A percentile compares a stretch with the other conserved stretches of the same genome.
Evolutionary conservation across 64 coral and sea anemone genomes (phyloP).

Genomic region (Montipora capricornis): DNA sequence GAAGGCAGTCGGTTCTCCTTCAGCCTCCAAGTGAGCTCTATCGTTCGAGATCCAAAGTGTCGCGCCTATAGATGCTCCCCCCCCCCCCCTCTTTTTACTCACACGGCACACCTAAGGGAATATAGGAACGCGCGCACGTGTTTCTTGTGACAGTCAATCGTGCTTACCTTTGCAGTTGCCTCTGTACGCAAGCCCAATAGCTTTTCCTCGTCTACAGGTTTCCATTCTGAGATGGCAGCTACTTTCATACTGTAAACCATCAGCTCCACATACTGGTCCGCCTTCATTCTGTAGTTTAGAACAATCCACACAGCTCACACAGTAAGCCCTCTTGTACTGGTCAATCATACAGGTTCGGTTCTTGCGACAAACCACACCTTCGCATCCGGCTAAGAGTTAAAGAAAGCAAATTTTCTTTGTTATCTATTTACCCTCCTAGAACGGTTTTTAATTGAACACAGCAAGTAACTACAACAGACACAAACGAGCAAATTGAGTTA

Average conservation of each 20-base stretch:
- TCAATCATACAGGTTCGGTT: slow-evolving; percentile 70
- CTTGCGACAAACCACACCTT: slow-evolving; percentile 37
- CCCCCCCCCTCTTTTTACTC: no score
- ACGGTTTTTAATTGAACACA: no score
- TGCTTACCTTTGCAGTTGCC: slow-evolving; percentile 73
- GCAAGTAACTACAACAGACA: no score
- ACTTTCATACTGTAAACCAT: slow-evolving; percentile 66
- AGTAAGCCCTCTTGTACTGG: slow-evolving; percentile 41
- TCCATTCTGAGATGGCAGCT: slow-evolving; percentile 61
- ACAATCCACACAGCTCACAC: slow-evolving; percentile 33
- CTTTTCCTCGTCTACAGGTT: slow-evolving; percentile 72
- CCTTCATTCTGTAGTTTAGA: background rate
- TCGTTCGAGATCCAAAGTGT: no score
- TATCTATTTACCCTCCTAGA: background rate
- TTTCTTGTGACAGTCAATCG: background rate
- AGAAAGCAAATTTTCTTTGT: background rate
- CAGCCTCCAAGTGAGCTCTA: no score
- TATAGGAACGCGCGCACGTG: no score
- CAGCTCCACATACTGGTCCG: slow-evolving; percentile 53
- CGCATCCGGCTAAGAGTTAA: slow-evolving; percentile 43
- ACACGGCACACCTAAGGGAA: no score
- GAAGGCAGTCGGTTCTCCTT: no score
- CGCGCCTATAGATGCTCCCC: no score
- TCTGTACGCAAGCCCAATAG: slow-evolving; percentile 84
- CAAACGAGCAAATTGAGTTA: no score